Base-by-base conservation (phyloP, 2,113 vertebrate genomes). In the Pseudorhombus dupliciocellatus region DNA sequence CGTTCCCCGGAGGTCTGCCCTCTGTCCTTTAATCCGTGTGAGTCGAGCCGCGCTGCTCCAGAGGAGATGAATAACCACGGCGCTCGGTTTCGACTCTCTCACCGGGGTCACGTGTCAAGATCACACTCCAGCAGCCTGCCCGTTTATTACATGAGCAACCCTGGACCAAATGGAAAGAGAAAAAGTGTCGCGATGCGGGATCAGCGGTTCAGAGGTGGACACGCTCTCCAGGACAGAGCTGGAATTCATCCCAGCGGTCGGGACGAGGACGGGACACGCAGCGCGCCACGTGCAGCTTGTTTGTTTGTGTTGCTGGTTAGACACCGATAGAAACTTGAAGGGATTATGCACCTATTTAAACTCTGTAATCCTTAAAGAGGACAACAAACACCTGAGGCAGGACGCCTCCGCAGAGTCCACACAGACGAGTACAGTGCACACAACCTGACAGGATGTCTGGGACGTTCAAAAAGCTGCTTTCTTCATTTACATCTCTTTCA, bases 321-420 rank as follows among this genome's bases (percentile, higher is more conserved):
- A 59, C 56, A 34, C 74, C 21, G 60, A 75, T 28, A 66, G 59
- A 34, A 56, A 76, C 75, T 72, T 51, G 69, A 75, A 65, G 66
- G 77, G 79, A 88, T 87, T 88, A 81, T 21, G 56, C 62, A 75
- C 64, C 72, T 67, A 67, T 77, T 52, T 63, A 76, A 79, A 66
- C 31, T 60, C 56, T 84, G 70, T 87, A 83, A 84, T 85, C 74
- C 69, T 75, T 67, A 69, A 82, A 84, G 72, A 85, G 75, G 73
- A 86, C 79, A 71, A 70, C 77, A 77, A 84, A 87, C 70, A 87
- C 88, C 84, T 65, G 81, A 77, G 80, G 83, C 80, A 1, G 57
- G 10, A 34, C 58, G 54, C 83, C 78, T 80, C 56, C 76, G 30
- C 67, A 66, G 42, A 75, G 68, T 72, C 83, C 83, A 67, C 52